A percentile compares a stretch with the other conserved stretches of the same genome.
These are phyloP conservation scores for Brachyptera risi DNA, from an alignment of 2,888 invertebrate genomes.

Conservation along the genomic window DNA sequence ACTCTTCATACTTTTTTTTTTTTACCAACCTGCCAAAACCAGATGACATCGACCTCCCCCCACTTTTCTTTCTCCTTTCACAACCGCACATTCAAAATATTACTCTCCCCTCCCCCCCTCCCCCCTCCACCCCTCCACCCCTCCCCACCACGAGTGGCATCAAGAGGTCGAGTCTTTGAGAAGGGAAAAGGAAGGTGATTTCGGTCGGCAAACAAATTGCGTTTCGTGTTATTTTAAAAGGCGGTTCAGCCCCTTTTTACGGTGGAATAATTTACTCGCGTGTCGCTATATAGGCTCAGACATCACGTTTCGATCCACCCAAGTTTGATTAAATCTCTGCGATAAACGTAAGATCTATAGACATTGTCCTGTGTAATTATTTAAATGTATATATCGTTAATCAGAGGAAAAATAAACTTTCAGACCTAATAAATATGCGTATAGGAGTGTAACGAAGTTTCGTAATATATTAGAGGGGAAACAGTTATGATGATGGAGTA, in stretches of 20 bases:
- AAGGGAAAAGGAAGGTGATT: neutral
- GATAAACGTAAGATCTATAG: no score
- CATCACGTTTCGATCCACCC: no score
- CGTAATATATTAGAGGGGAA: no score
- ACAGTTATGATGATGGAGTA: no score
- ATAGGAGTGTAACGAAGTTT: no score
- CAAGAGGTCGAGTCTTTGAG: neutral
- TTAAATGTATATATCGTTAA: no score
- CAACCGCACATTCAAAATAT: slow-evolving; percentile 10
- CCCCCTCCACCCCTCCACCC: no score
- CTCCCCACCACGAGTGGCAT: no score
- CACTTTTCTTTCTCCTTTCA: slow-evolving; percentile 17
- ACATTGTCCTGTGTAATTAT: no score
- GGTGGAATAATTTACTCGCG: slow-evolving; percentile 5
- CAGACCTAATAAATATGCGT: no score
- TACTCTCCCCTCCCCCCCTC: neutral
- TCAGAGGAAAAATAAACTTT: no score
- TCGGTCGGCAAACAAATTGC: slow-evolving; percentile 12
- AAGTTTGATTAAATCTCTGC: no score
- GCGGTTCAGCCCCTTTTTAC: slow-evolving; percentile 9
- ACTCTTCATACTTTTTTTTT: slow-evolving; percentile 12
- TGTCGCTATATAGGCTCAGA: neutral
- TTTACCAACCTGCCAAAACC: slow-evolving; percentile 25
- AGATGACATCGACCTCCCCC: slow-evolving; percentile 16
- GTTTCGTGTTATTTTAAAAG: slow-evolving; percentile 10